Percentiles rank a stretch among this genome's conserved stretches.
phyloP scores from a whole-genome alignment of 1,140 invertebrate species.

The Drosophila dunni region DNA sequence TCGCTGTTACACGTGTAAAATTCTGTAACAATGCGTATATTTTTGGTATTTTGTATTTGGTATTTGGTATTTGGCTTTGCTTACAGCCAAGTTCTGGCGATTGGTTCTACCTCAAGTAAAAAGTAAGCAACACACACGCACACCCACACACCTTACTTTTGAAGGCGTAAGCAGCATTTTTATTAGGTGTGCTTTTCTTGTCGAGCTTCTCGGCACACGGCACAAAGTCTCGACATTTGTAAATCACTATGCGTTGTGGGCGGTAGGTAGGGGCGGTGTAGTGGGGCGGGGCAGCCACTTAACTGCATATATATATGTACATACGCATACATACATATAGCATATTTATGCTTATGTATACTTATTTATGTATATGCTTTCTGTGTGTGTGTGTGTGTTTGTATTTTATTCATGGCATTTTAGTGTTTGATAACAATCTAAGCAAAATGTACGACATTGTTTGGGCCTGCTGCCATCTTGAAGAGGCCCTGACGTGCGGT shows the following conservation, averaged over 20 bases:
- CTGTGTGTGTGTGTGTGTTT: slow-evolving; percentile 1
- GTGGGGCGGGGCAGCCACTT: slow-evolving; percentile 11
- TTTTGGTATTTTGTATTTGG: slow-evolving; percentile 29
- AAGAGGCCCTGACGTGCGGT: slow-evolving; percentile 24
- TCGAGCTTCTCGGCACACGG: slow-evolving; percentile 36
- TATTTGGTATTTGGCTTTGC: slow-evolving; percentile 43
- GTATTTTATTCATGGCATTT: slow-evolving; percentile 75
- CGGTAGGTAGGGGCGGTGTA: neutral
- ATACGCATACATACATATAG: slow-evolving; percentile 10
- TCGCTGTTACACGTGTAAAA: slow-evolving; percentile 66
- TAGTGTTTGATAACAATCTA: slow-evolving; percentile 79
- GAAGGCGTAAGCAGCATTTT: slow-evolving; percentile 44
- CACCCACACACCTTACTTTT: neutral
- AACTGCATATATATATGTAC: slow-evolving; percentile 23
- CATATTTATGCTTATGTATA: neutral
- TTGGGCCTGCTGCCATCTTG: slow-evolving; percentile 36
- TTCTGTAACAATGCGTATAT: slow-evolving; percentile 39
- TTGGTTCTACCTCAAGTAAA: slow-evolving; percentile 31
- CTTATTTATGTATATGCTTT: slow-evolving; percentile 29
- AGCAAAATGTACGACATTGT: slow-evolving; percentile 80
- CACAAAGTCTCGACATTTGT: slow-evolving; percentile 52
- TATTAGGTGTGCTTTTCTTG: slow-evolving; percentile 61
- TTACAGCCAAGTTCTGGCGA: slow-evolving; percentile 51
- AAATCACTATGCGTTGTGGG: slow-evolving; percentile 61
- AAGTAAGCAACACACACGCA: neutral